Evolutionary conservation across 2,888 invertebrate species (phyloP), one percentile per base, ranked within the genome.

Genomic region (Sycophila texana): DNA sequence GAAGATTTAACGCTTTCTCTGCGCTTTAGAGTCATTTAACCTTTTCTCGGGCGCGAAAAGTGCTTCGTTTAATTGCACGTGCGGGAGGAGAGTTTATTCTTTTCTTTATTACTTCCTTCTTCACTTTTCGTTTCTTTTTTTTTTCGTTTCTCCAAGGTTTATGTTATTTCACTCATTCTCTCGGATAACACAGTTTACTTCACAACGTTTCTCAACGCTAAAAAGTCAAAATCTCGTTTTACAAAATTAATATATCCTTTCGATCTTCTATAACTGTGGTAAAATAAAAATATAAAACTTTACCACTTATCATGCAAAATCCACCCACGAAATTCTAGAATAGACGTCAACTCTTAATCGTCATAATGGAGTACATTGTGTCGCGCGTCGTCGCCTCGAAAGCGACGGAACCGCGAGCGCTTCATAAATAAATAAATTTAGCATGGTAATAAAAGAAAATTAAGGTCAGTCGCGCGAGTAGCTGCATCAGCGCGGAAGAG

Each of bases 31-130:
- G 53, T 55, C 60, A 61, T 75, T 75, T 75, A 75, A 75, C 68
- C 75, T 68, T 74, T 60, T 68, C 66, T 68, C 75, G 14, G 20
- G 67, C 39, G 75, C 58, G 68, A 75, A 68, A 74, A 55, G 68
- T 68, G 26, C 67, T 68, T 75, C 49, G 60, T 67, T 75, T 75
- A 75, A 75, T 75, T 75, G 75, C 75, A 68, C 22, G 75, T 75
- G 53, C 47, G 60, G 30, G 30, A 49, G 66, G 55, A 58, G 66
- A 47, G 57, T 57, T 74, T 74, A 26, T n/a, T 74, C 68, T 39
- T 75, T 75, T 68, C 51, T 68, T 75, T 70, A 68, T 61, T 75
- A 67, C 39, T 58, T 49, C 30, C 39, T 39, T 39, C 39, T 39
- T 39, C 39, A 10, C 10, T 39, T 0, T 39, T 39, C 7, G 39